A percentile compares a stretch with the other conserved stretches of the same genome.
Evolutionary conservation across 2,113 vertebrate genomes (phyloP).

Genomic region (Camelus bactrianus): DNA sequence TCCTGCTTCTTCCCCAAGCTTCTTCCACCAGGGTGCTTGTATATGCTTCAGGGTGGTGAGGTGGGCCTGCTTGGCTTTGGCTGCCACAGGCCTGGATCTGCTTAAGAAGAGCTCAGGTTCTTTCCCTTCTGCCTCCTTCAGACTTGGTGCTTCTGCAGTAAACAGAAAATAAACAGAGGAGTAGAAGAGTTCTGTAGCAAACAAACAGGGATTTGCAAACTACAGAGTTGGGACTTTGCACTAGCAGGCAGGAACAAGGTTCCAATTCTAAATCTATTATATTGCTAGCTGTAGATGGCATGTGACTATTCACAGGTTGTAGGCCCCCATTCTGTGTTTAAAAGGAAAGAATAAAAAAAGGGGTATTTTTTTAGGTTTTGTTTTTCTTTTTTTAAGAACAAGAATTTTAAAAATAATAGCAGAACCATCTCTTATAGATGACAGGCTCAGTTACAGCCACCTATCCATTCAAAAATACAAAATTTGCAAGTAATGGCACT

Average conservation of each 20-base stretch:
- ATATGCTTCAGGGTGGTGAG: slow-evolving; percentile 88
- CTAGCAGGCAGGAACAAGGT: not conserved
- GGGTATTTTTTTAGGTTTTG: not conserved
- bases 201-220: slow-evolving; percentile 9
- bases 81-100: slow-evolving; percentile 90
- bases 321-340: not conserved
- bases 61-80: slow-evolving; percentile 92
- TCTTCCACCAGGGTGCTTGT: slow-evolving; percentile 95
- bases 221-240: not conserved
- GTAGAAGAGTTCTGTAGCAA: not conserved
- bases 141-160: slow-evolving; percentile 91
- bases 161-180: slow-evolving; percentile 58
- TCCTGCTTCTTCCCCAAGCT: slow-evolving; percentile 88
- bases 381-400: not conserved
- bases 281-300: slow-evolving; percentile 1
- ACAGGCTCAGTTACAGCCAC: not conserved
- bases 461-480: not conserved
- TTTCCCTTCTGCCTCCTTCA: slow-evolving; percentile 85
- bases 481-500: slow-evolving; percentile 1
- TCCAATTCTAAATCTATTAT: slow-evolving; percentile 1
- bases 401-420: not conserved
- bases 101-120: slow-evolving; percentile 91
- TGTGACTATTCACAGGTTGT: not conserved
- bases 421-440: not conserved
- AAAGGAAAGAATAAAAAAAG: slow-evolving; percentile 10